A percentile compares a stretch with the other conserved stretches of the same genome.
These are phyloP conservation scores for Cherax quadricarinatus DNA, from an alignment of 1,140 invertebrate genomes.

Conservation along the genomic window DNA sequence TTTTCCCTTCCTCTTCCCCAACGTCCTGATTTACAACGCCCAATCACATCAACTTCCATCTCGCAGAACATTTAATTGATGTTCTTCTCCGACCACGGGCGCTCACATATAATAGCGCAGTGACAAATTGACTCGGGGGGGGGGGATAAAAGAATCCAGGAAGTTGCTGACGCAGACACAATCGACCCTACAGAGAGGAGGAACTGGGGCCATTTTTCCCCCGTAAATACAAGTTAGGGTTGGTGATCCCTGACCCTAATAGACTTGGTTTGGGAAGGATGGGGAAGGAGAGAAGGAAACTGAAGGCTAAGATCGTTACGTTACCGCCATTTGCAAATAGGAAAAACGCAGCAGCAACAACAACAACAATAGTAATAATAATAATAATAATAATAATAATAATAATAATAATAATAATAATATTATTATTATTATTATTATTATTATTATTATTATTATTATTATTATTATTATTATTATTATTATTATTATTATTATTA, in stretches of 20 bases:
- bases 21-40: conserved; percentile 2
- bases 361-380: no score
- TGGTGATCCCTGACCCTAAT: not conserved
- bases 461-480: not conserved
- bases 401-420: not conserved
- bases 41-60: not conserved
- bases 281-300: no score
- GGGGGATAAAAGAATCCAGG: not conserved
- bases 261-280: not conserved
- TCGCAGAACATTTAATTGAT: conserved; percentile 13
- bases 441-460: no score
- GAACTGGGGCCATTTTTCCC: not conserved
- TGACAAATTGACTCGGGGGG: not conserved
- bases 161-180: not conserved
- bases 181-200: not conserved
- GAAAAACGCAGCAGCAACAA: not conserved
- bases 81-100: not conserved
- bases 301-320: no score
- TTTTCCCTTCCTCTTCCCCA: not conserved
- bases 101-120: conserved; percentile 17
- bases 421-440: no score
- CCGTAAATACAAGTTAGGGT: not conserved
- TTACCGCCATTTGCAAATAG: not conserved
- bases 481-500: not conserved
- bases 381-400: not conserved